These are phyloP conservation scores for Phaedon cochleariae DNA, from an alignment of 2,888 invertebrate species.

Conservation along the genomic window DNA sequence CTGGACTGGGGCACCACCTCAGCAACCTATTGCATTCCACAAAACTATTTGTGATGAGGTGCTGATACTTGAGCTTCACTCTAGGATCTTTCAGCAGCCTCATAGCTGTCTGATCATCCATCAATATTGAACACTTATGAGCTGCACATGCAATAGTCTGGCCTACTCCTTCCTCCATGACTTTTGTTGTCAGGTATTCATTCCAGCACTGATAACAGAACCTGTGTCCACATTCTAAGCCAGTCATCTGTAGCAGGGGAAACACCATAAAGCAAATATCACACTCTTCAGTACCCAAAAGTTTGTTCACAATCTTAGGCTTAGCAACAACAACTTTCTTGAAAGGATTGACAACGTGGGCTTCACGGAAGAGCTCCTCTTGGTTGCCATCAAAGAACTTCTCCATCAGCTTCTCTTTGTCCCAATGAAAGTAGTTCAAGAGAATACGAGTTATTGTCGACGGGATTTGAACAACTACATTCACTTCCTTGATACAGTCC, in stretches of 20 bases:
- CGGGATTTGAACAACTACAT: constrained; percentile 92
- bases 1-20: constrained; percentile 98
- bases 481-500: constrained; percentile 96
- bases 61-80: constrained; percentile 94
- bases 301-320: constrained; percentile 75
- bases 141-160: constrained; percentile 98
- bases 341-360: constrained; percentile 94
- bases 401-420: constrained; percentile 98
- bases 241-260: constrained; percentile 87
- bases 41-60: constrained; percentile 98
- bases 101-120: constrained; percentile 98
- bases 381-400: constrained; percentile 95
- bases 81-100: constrained; percentile 85
- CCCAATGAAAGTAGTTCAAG: constrained; percentile 99
- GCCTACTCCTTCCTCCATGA: constrained; percentile 96
- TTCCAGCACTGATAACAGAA: constrained; percentile 97
- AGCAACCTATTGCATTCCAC: constrained; percentile 97
- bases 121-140: constrained; percentile 95
- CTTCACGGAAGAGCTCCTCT: constrained; percentile 92
- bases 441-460: constrained; percentile 91
- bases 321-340: constrained; percentile 74
- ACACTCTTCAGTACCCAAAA: constrained; percentile 86
- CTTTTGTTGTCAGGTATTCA: constrained; percentile 97
- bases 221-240: constrained; percentile 95
- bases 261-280: constrained; percentile 90